phyloP scores from a whole-genome alignment of 2,797 vertebrate genomes.

The Erethizon dorsatum region DNA sequence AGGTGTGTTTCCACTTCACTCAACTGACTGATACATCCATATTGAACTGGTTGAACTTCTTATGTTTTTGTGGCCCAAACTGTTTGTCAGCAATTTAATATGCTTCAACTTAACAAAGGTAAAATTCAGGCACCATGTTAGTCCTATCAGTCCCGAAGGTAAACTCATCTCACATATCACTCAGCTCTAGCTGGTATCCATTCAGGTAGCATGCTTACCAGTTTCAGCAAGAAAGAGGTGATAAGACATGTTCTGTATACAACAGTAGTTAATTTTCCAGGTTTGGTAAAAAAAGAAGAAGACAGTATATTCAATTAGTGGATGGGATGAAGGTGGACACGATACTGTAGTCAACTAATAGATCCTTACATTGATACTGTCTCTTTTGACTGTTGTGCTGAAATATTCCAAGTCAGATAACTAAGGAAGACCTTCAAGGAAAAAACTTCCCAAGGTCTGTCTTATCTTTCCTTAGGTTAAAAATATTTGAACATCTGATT shows the following conservation, averaged over 20 bases:
- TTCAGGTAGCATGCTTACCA: not conserved
- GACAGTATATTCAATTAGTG: not conserved
- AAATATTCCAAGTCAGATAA: constrained; percentile 25
- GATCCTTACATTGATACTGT: not conserved
- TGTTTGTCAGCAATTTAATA: not conserved
- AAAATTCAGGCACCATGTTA: not conserved
- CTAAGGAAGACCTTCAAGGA: constrained; percentile 4
- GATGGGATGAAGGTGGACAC: not conserved
- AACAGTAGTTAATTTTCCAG: constrained; percentile 29
- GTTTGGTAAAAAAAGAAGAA: not conserved
- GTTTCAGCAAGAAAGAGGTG: constrained; percentile 6
- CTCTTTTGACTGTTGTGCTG: constrained; percentile 34
- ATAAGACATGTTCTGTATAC: not conserved
- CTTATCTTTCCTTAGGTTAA: constrained; percentile 26
- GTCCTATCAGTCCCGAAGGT: not conserved
- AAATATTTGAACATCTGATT: constrained; percentile 46
- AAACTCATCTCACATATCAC: not conserved
- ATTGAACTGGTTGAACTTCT: not conserved
- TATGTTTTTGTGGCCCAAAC: not conserved
- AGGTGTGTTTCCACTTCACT: not conserved
- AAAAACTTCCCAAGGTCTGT: constrained; percentile 3
- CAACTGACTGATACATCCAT: not conserved
- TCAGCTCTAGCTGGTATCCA: not conserved
- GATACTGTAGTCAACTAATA: not conserved
- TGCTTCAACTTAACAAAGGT: not conserved